A percentile compares a stretch with the other conserved stretches of the same genome.
Conservation (phyloP, 2,888 invertebrate genomes). For the Calliphora vomitoria region DNA sequence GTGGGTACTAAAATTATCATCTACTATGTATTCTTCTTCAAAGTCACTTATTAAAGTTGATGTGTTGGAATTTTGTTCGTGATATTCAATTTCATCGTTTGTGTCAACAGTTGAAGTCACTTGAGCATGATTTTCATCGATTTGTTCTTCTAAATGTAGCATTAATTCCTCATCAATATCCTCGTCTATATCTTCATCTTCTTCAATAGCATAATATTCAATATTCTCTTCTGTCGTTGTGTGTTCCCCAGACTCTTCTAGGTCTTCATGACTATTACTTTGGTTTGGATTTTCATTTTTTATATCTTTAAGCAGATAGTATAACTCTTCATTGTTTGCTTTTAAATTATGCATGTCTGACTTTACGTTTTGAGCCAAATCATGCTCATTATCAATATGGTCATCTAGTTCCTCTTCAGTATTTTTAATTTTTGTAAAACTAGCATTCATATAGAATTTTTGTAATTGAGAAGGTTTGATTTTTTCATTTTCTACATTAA, state of each 20-base stretch:
- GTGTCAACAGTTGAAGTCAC: slow-evolving; percentile 51
- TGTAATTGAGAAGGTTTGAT: not conserved
- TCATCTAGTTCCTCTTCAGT: not conserved
- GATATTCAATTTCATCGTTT: slow-evolving; percentile 40
- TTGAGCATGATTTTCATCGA: slow-evolving; percentile 42
- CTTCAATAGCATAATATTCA: slow-evolving; percentile 22
- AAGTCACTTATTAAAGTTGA: slow-evolving; percentile 35
- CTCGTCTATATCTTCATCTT: slow-evolving; percentile 14
- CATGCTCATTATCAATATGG: not conserved
- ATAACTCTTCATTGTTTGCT: not conserved
- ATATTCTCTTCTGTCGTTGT: not conserved
- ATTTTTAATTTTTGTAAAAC: slow-evolving; percentile 16
- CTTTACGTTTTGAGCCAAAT: not conserved
- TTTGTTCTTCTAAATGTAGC: slow-evolving; percentile 19
- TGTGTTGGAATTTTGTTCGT: slow-evolving; percentile 41
- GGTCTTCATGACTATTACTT: not conserved
- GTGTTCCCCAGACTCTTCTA: not conserved
- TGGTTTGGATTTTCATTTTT: not conserved
- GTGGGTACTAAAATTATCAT: slow-evolving; percentile 2
- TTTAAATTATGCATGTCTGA: not conserved
- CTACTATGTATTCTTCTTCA: slow-evolving; percentile 22
- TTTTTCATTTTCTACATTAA: not conserved
- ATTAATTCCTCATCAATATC: slow-evolving; percentile 35
- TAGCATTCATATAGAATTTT: slow-evolving; percentile 21
- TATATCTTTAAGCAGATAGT: slow-evolving; percentile 5